phyloP scores from a whole-genome alignment of 2,888 invertebrate species.

The Lysandra coridon region DNA sequence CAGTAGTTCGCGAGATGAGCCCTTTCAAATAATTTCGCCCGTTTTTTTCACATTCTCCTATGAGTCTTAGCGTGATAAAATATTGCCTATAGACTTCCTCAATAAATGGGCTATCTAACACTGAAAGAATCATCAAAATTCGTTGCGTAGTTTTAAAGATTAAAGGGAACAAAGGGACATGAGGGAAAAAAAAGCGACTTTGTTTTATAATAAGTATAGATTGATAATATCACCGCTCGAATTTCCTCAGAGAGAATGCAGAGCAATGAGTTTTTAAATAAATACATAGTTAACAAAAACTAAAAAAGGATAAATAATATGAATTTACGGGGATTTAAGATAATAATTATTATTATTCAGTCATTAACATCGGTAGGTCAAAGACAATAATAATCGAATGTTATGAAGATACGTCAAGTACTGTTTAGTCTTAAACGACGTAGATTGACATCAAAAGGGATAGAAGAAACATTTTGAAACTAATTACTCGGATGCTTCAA shows the following conservation, averaged over 20 bases:
- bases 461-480: constrained; percentile 6
- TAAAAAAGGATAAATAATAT: neutral
- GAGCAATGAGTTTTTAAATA: neutral
- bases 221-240: neutral
- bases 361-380: neutral
- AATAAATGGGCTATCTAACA: too few species aligned
- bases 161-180: too few species aligned
- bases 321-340: neutral
- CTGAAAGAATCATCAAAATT: too few species aligned
- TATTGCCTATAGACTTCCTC: too few species aligned
- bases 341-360: neutral
- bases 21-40: too few species aligned
- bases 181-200: too few species aligned
- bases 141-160: too few species aligned
- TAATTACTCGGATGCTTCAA: constrained; percentile 1
- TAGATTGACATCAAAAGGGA: neutral
- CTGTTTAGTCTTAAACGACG: neutral
- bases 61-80: too few species aligned
- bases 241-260: neutral
- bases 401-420: neutral
- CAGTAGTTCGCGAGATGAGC: too few species aligned
- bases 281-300: neutral
- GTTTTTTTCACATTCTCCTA: too few species aligned
- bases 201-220: too few species aligned
- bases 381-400: neutral